Percentiles rank a stretch among this genome's conserved stretches.
These are phyloP conservation scores for Augiades crinisus DNA, from an alignment of 2,888 invertebrate genomes.

Conservation along the genomic window DNA sequence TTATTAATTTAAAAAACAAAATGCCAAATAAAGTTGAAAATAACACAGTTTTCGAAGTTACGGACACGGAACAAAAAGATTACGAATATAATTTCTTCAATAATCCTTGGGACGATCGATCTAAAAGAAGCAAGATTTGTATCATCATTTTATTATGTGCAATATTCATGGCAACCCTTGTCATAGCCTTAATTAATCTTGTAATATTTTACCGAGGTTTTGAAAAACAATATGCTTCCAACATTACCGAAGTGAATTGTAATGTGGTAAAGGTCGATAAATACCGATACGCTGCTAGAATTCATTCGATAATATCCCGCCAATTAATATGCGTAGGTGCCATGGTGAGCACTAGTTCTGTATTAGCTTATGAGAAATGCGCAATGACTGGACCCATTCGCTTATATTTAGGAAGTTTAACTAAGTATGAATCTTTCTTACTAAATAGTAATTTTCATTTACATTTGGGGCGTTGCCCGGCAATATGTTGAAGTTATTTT, in stretches of 20 bases:
- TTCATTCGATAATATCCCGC: slow-evolving; percentile 52
- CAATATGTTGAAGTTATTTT: too few species aligned
- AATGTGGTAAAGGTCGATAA: slow-evolving; percentile 53
- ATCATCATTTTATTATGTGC: slow-evolving; percentile 49
- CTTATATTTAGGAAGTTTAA: slow-evolving; percentile 50
- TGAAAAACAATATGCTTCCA: slow-evolving; percentile 26
- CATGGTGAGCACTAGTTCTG: slow-evolving; percentile 50
- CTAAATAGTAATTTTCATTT: too few species aligned
- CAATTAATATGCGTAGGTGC: slow-evolving; percentile 65
- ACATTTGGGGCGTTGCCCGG: too few species aligned
- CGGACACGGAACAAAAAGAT: slow-evolving; percentile 43
- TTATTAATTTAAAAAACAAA: too few species aligned
- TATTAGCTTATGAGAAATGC: slow-evolving; percentile 59
- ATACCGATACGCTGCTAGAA: slow-evolving; percentile 55
- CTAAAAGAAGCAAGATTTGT: slow-evolving; percentile 54
- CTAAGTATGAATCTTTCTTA: slow-evolving; percentile 53
- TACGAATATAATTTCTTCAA: slow-evolving; percentile 59
- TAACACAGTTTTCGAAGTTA: slow-evolving; percentile 29
- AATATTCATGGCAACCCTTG: slow-evolving; percentile 53
- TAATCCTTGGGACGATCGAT: slow-evolving; percentile 65
- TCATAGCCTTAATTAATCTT: slow-evolving; percentile 52
- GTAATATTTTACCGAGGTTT: slow-evolving; percentile 52
- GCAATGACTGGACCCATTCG: slow-evolving; percentile 55
- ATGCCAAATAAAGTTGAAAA: slow-evolving; percentile 32
- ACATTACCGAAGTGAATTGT: slow-evolving; percentile 46